These are phyloP conservation scores for Tenualosa ilisha DNA, from an alignment of 2,797 vertebrate genomes.

Conservation along the genomic window DNA sequence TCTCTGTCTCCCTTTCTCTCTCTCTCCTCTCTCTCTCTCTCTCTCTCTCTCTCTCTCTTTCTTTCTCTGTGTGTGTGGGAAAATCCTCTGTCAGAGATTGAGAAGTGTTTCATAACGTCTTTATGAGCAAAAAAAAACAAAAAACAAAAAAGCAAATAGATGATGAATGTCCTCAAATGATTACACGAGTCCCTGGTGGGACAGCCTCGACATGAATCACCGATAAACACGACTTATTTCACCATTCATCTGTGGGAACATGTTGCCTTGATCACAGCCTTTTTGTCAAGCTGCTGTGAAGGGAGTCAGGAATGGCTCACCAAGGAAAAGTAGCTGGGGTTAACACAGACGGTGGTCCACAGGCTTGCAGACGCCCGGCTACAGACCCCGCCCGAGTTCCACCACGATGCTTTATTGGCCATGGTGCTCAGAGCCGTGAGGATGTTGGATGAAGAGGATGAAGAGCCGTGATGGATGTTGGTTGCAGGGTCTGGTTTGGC, in stretches of 20 bases:
- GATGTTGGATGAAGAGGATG: too few relatives aligned
- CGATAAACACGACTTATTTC: neutral
- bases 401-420: neutral
- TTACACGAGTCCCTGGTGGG: neutral
- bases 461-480: neutral
- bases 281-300: neutral
- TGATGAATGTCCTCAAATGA: neutral
- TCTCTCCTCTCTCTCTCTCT: slow-evolving; percentile 9
- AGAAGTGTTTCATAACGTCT: slow-evolving; percentile 19
- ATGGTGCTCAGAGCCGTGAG: neutral
- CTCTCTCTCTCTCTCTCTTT: neutral
- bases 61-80: slow-evolving; percentile 5
- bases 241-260: neutral
- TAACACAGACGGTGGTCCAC: neutral
- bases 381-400: neutral
- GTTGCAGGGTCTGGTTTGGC: neutral
- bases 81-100: neutral
- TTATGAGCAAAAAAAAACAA: neutral
- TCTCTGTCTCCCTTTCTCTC: neutral
- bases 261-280: neutral
- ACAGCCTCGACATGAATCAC: neutral
- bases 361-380: neutral
- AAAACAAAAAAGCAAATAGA: neutral
- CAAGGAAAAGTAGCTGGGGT: neutral
- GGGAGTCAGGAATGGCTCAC: neutral